Percentiles rank a stretch among this genome's conserved stretches.
These are phyloP conservation scores for Mesodorylaimus sp. DNA, from an alignment of 2,888 invertebrate species.

Conservation along the genomic window DNA sequence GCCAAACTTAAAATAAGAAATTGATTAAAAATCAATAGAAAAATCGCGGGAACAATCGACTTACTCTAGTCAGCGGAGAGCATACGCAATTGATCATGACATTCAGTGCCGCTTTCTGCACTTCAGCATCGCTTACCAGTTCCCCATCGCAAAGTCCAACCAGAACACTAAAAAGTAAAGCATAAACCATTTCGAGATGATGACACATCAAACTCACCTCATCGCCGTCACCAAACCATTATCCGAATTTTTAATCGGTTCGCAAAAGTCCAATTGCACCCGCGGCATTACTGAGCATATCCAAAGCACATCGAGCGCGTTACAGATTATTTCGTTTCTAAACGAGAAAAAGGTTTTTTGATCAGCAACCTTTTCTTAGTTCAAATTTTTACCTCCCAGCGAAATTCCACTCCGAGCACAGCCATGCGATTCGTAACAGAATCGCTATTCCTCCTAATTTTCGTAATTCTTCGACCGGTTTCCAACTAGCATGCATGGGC, in stretches of 20 bases:
- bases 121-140: conserved; percentile 69
- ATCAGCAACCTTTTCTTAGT: conserved; percentile 3
- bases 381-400: conserved; percentile 44
- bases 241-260: conserved; percentile 42
- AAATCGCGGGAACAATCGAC: neutral
- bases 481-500: conserved; percentile 44
- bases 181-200: neutral
- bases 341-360: conserved; percentile 21
- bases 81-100: conserved; percentile 72
- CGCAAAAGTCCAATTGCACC: conserved; percentile 40
- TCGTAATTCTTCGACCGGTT: conserved; percentile 67
- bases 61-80: conserved; percentile 12
- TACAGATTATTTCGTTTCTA: conserved; percentile 59
- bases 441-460: conserved; percentile 56
- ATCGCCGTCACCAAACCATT: conserved; percentile 52
- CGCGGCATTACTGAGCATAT: conserved; percentile 74
- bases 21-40: neutral
- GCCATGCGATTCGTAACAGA: conserved; percentile 63
- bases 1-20: neutral
- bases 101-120: conserved; percentile 70
- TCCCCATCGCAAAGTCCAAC: conserved; percentile 74
- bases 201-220: conserved; percentile 18
- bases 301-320: conserved; percentile 62
- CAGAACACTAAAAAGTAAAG: conserved; percentile 44
- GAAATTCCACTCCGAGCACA: conserved; percentile 77